Conservation (phyloP, 2,797 vertebrate genomes). For the Ficedula albicollis region DNA sequence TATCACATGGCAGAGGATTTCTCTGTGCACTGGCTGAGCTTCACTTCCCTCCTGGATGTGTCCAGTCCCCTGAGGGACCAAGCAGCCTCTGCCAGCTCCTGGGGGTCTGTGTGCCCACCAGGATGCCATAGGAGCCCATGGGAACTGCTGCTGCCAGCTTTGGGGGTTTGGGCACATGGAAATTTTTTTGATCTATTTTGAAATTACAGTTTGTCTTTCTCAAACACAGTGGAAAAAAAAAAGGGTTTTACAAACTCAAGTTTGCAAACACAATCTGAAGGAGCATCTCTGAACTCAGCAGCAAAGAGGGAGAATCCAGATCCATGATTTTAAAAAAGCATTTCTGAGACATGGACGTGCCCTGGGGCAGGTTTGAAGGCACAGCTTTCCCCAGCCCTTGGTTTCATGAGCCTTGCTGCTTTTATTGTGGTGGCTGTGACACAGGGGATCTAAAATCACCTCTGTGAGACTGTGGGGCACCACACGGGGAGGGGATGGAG, state of each 20-base stretch:
- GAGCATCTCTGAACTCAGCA: not conserved
- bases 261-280: not conserved
- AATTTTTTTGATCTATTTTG: not conserved
- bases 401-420: not conserved
- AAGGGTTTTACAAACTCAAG: not conserved
- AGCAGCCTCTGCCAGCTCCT: not conserved
- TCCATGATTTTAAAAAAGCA: rapidly evolving
- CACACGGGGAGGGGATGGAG: rapidly evolving
- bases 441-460: not conserved
- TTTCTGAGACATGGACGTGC: not conserved
- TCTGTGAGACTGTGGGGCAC: rapidly evolving
- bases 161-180: rapidly evolving
- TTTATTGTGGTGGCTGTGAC: not conserved
- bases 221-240: not conserved
- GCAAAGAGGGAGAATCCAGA: not conserved
- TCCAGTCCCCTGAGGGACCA: not conserved
- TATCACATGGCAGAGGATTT: conserved; percentile 33
- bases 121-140: not conserved
- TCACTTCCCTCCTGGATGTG: not conserved
- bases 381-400: not conserved
- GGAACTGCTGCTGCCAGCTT: not conserved
- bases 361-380: not conserved
- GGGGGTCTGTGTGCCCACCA: not conserved
- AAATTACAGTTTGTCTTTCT: not conserved
- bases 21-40: not conserved